These are phyloP conservation scores for Gracilinanus agilis DNA, from an alignment of 2,113 vertebrate species.

Conservation along the genomic window DNA sequence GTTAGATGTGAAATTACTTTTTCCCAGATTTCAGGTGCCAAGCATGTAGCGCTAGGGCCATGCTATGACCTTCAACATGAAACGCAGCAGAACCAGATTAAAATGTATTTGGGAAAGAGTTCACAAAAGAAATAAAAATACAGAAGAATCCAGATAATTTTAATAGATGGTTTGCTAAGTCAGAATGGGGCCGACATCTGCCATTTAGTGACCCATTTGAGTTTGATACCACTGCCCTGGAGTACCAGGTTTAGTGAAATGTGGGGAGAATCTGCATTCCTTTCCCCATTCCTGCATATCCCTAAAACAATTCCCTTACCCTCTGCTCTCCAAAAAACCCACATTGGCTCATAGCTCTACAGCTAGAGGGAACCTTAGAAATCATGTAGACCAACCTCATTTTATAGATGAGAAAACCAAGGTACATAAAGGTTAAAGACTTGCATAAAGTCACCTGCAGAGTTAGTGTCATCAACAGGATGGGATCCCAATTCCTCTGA, in stretches of 20 bases:
- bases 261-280: not conserved
- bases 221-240: not conserved
- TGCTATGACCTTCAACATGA: not conserved
- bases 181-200: not conserved
- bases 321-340: not conserved
- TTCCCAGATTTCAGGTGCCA: not conserved
- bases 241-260: not conserved
- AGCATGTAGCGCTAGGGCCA: not conserved
- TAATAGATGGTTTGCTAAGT: not conserved
- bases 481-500: too few species aligned
- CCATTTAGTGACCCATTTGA: not conserved
- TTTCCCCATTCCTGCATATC: not conserved
- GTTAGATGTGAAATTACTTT: not conserved
- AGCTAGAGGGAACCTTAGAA: not conserved
- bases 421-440: not conserved
- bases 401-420: not conserved
- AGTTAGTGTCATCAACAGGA: too few species aligned
- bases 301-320: not conserved
- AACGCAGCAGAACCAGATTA: not conserved
- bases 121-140: not conserved
- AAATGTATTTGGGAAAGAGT: not conserved
- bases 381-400: not conserved
- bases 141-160: not conserved
- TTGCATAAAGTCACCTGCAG: too few species aligned
- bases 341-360: not conserved